Evolutionary conservation across 2,797 vertebrate species (phyloP), one percentile per base, ranked within the genome.

Genomic region (Xerus rutilus): DNA sequence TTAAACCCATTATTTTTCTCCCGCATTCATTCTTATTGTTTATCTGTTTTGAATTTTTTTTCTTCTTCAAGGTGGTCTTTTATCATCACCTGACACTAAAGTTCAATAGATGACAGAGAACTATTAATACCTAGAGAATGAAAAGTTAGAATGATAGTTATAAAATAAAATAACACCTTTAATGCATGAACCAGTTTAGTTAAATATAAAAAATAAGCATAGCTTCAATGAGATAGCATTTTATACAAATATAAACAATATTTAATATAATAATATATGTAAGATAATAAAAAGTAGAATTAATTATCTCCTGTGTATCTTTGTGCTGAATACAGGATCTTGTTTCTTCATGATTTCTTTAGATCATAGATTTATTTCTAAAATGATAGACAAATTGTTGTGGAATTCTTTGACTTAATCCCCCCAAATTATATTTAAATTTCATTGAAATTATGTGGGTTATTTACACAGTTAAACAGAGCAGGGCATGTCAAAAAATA

Each of bases 31-130:
- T 35, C 9, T 10, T 30, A 74, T 45, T 92, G n/a, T 91, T 93
- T 3, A 86, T 91, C n/a, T 94, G 7, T 23, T 94, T 79, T 72
- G 35, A 3, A 81, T 91, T 85, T 84, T 1, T 78, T 70, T 82
- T n/a, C 11, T 74, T 86, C 47, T 91, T 54, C 52, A 70, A 83
- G 64, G 9, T 17, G 11, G 30, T 91, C 69, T 89, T 89, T 92
- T 94, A 90, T 86, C 83, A 96, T 95, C 39, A 88, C 59, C 20
- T 91, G 77, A 65, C 49, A 89, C 57, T 10, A 91, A 88, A 35
- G 9, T 86, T 91, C n/a, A 74, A 76, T 92, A 69, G 18, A 59
- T 25, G 59, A 21, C 39, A 82, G 21, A 86, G 18, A 93, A 10
- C 18, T 85, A 78, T 88, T 73, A 65, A n/a, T 32, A 67, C 3